These are phyloP conservation scores for Chymomyza fuscimana DNA, from an alignment of 2,888 invertebrate genomes.

Conservation along the genomic window DNA sequence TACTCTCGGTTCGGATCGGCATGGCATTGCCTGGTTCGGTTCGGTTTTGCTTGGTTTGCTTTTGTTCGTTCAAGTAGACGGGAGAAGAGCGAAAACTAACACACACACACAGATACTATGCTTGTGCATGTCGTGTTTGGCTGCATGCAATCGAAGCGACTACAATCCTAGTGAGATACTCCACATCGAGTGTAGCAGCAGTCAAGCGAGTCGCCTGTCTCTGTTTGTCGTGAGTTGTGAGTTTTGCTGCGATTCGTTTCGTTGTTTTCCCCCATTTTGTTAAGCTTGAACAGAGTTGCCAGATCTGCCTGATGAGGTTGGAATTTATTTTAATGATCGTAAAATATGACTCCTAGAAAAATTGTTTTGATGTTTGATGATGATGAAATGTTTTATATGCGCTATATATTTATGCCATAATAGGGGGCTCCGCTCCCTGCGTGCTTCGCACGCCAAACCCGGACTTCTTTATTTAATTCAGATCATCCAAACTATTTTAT, in stretches of 20 bases:
- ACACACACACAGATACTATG: constrained; percentile 15
- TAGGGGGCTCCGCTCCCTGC: too few species aligned
- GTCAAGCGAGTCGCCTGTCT: constrained; percentile 18
- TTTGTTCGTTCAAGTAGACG: not conserved
- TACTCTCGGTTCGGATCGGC: constrained; percentile 59
- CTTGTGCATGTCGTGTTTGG: constrained; percentile 2
- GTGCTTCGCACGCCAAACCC: too few species aligned
- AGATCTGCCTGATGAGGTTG: not conserved
- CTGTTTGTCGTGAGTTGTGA: not conserved
- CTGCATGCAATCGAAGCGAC: constrained; percentile 38
- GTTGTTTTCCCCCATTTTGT: not conserved
- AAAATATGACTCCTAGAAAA: too few species aligned
- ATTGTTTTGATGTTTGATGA: too few species aligned
- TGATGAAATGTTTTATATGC: too few species aligned
- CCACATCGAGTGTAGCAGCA: constrained; percentile 43
- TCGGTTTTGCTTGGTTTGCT: not conserved
- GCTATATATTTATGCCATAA: too few species aligned
- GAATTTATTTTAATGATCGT: too few species aligned
- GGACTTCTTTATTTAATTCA: too few species aligned
- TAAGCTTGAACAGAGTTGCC: constrained; percentile 36
- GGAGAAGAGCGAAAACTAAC: not conserved
- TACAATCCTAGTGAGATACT: constrained; percentile 53
- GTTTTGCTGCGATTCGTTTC: constrained; percentile 15
- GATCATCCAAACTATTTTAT: too few species aligned
- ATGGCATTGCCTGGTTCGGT: constrained; percentile 30